Evolutionary conservation across 2,113 vertebrate species (phyloP).

Genomic region (Nyctibius bracteatus): DNA sequence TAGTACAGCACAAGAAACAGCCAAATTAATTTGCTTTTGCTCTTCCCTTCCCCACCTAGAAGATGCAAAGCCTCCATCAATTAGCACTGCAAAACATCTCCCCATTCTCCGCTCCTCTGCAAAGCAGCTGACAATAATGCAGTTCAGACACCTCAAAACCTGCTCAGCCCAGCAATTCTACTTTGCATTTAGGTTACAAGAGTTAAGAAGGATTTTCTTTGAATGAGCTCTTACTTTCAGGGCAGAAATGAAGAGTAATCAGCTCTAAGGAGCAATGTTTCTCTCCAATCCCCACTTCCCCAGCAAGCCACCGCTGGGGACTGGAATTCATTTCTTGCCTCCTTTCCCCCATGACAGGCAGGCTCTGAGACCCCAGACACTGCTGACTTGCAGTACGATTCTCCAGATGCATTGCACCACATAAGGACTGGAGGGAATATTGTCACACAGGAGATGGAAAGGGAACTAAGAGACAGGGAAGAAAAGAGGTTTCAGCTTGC

Average conservation of each 20-base stretch:
- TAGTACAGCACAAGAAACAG: background rate
- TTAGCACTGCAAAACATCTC: background rate
- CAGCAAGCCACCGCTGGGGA: background rate
- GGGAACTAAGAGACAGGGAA: background rate
- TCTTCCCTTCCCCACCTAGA: background rate
- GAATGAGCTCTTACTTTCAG: background rate
- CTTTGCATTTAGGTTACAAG: background rate
- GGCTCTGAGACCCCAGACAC: background rate
- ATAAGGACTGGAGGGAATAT: background rate
- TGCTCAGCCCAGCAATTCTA: background rate
- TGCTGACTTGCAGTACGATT: background rate
- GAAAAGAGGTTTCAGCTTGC: background rate
- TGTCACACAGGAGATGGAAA: background rate
- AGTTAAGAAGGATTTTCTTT: background rate
- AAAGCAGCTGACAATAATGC: background rate
- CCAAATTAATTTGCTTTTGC: background rate
- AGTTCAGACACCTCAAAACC: background rate
- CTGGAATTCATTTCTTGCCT: background rate
- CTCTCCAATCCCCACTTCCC: background rate
- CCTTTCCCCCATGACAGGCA: background rate
- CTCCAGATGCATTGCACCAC: background rate
- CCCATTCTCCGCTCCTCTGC: background rate
- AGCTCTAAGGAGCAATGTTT: background rate
- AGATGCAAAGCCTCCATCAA: background rate
- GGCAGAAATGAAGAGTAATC: background rate